Evolutionary conservation across 2,888 invertebrate genomes (phyloP).

Genomic region (Odontothrips loti): DNA sequence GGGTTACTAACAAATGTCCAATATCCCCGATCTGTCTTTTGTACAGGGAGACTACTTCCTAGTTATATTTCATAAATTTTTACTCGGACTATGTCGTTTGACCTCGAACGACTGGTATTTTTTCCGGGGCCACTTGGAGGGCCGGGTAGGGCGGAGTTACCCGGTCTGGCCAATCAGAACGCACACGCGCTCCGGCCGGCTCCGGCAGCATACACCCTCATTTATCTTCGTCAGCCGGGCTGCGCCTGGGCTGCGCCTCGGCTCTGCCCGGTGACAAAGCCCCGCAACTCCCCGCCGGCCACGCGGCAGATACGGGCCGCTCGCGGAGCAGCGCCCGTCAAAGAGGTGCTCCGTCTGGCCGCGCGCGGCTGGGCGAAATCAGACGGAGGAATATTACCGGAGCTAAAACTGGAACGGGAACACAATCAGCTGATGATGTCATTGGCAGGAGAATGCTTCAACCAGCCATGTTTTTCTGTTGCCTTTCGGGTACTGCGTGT

Average conservation of each 20-base stretch:
- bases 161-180: neutral
- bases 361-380: neutral
- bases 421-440: too few species aligned
- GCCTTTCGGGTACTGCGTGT: neutral
- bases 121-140: too few species aligned
- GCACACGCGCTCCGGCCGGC: neutral
- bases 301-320: neutral
- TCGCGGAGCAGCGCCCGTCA: neutral
- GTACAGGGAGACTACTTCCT: too few species aligned
- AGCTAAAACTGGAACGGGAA: neutral
- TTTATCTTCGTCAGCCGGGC: constrained; percentile 24
- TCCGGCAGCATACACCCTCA: neutral
- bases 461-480: too few species aligned
- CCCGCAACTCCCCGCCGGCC: neutral
- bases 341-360: too few species aligned
- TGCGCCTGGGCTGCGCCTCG: neutral
- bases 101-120: too few species aligned
- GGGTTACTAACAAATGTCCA: too few species aligned
- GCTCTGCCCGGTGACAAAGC: neutral
- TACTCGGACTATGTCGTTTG: too few species aligned
- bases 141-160: neutral
- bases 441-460: too few species aligned
- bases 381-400: neutral
- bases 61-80: too few species aligned
- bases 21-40: too few species aligned